Conservation (phyloP, 1,140 invertebrate genomes). For the Ruditapes philippinarum region DNA sequence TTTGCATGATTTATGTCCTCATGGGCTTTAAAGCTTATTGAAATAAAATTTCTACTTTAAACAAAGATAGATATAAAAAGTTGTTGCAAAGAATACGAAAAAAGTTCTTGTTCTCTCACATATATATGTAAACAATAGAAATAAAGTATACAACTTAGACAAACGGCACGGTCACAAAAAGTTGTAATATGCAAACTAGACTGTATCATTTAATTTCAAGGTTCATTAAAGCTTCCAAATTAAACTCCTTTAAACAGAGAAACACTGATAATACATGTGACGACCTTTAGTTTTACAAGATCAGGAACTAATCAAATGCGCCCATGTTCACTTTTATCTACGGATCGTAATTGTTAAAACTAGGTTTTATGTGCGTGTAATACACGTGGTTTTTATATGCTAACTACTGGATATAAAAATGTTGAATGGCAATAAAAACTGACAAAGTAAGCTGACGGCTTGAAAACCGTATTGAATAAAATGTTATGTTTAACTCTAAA, state of each 20-base stretch:
- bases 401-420: not conserved
- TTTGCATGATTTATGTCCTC: no score
- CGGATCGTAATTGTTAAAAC: not conserved
- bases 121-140: no score
- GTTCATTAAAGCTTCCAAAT: not conserved
- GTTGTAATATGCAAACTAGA: not conserved
- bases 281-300: no score
- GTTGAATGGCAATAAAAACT: not conserved
- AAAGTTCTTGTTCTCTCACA: no score
- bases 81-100: no score
- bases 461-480: constrained; percentile 13
- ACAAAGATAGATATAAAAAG: no score
- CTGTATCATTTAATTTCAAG: not conserved
- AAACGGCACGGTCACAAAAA: not conserved
- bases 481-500: not conserved
- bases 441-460: not conserved
- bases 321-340: no score
- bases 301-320: no score
- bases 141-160: not conserved
- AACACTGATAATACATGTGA: not conserved
- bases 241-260: no score
- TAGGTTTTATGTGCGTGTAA: not conserved
- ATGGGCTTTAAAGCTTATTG: no score
- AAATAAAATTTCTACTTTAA: no score
- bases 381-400: not conserved